Conservation (phyloP, 2,113 vertebrate species). For the Leuciscus idus region DNA sequence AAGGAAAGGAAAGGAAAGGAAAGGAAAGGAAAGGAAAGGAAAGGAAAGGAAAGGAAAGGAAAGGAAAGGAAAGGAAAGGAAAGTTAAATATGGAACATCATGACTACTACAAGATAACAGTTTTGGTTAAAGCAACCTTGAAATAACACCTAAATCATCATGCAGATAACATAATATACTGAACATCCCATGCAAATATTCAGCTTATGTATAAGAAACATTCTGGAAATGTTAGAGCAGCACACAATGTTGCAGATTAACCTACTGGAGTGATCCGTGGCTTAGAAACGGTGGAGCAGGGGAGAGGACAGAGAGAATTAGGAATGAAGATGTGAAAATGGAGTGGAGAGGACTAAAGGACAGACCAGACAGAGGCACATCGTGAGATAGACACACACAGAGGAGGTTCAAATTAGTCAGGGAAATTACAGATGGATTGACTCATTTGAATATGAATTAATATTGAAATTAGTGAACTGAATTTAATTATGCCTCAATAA, state of each 20-base stretch:
- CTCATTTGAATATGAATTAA: background rate
- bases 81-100: background rate
- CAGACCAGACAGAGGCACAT: background rate
- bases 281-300: slow-evolving; percentile 11
- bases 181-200: slow-evolving; percentile 8
- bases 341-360: slow-evolving; percentile 26
- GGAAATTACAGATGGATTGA: background rate
- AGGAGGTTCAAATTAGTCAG: slow-evolving; percentile 37
- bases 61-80: background rate
- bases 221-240: background rate
- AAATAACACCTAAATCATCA: background rate
- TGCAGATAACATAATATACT: background rate
- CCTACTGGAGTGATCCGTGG: slow-evolving; percentile 34
- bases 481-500: background rate
- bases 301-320: slow-evolving; percentile 15
- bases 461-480: background rate
- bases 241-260: slow-evolving; percentile 40
- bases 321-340: slow-evolving; percentile 28
- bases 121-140: background rate
- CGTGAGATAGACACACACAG: background rate
- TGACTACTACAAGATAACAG: background rate
- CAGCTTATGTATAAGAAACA: background rate
- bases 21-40: too few species aligned
- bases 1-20: too few species aligned
- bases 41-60: too few species aligned